phyloP scores from a whole-genome alignment of 1,140 invertebrate genomes.

The Drosophila ercepeae region DNA sequence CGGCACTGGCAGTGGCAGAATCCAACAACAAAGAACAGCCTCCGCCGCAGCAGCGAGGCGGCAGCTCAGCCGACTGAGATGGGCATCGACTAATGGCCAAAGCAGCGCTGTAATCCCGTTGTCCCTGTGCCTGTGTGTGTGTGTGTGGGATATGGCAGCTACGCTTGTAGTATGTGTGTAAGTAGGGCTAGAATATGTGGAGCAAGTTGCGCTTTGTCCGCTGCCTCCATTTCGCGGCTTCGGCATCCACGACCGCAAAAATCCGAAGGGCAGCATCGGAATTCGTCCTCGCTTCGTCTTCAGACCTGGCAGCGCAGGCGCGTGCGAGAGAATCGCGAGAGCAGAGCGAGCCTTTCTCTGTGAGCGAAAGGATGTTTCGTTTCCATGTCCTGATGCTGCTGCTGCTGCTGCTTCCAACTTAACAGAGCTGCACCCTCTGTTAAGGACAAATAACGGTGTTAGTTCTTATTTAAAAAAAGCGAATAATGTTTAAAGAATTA shows the following conservation, averaged over 20 bases:
- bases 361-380: conserved; percentile 28
- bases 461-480: neutral
- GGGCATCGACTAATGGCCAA: conserved; percentile 43
- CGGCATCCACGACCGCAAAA: conserved; percentile 12
- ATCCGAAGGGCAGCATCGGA: conserved; percentile 32
- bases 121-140: conserved; percentile 4
- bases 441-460: neutral
- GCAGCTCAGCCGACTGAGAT: conserved; percentile 33
- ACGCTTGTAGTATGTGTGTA: conserved; percentile 56
- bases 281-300: conserved; percentile 27
- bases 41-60: conserved; percentile 38
- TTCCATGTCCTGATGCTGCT: conserved; percentile 32
- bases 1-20: conserved; percentile 2
- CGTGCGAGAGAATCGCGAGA: neutral
- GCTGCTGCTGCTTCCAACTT: conserved; percentile 12
- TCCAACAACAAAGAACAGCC: conserved; percentile 47
- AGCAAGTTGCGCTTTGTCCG: conserved; percentile 73
- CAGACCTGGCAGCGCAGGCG: conserved; percentile 43
- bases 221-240: conserved; percentile 29
- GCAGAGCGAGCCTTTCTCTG: neutral
- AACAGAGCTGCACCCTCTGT: conserved; percentile 34
- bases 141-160: conserved; percentile 18
- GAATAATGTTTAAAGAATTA: too few relatives aligned
- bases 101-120: conserved; percentile 64
- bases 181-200: conserved; percentile 78